Conservation (phyloP, 1,140 invertebrate genomes). For the Seison nebaliae region DNA sequence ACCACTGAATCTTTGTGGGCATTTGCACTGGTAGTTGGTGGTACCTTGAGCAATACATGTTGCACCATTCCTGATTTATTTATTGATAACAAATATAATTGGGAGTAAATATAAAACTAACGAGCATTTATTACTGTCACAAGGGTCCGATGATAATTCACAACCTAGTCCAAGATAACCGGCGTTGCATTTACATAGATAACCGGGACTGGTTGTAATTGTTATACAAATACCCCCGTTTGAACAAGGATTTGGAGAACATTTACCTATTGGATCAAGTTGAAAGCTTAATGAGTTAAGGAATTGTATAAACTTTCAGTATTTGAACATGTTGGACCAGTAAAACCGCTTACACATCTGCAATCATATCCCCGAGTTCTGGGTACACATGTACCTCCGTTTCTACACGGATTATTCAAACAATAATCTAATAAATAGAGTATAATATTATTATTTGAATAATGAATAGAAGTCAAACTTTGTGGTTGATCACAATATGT, state of each 20-base stretch:
- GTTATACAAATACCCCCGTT: constrained; percentile 17
- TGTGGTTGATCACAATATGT: constrained; percentile 11
- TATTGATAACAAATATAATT: constrained; percentile 10
- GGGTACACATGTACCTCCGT: constrained; percentile 37
- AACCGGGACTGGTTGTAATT: constrained; percentile 6
- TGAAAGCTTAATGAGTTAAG: too few relatives aligned
- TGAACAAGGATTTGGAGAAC: constrained; percentile 9
- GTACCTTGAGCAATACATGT: constrained; percentile 36
- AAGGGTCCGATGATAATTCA: constrained; percentile 44
- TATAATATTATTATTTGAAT: too few relatives aligned
- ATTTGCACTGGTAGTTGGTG: constrained; percentile 8
- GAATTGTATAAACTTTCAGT: too few relatives aligned
- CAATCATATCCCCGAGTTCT: constrained; percentile 10
- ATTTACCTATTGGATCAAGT: too few relatives aligned
- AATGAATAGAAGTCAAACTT: too few relatives aligned
- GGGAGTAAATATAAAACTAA: constrained; percentile 33
- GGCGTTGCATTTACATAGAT: constrained; percentile 12
- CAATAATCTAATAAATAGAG: constrained; percentile 11
- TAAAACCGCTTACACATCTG: constrained; percentile 47
- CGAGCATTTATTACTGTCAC: constrained; percentile 51
- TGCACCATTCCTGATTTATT: constrained; percentile 42
- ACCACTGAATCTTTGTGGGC: constrained; percentile 5
- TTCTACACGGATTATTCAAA: constrained; percentile 6
- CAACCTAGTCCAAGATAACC: constrained; percentile 33
- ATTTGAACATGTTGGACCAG: constrained; percentile 29